Conservation (phyloP, 2,113 vertebrate genomes). For the Rynchops niger region DNA sequence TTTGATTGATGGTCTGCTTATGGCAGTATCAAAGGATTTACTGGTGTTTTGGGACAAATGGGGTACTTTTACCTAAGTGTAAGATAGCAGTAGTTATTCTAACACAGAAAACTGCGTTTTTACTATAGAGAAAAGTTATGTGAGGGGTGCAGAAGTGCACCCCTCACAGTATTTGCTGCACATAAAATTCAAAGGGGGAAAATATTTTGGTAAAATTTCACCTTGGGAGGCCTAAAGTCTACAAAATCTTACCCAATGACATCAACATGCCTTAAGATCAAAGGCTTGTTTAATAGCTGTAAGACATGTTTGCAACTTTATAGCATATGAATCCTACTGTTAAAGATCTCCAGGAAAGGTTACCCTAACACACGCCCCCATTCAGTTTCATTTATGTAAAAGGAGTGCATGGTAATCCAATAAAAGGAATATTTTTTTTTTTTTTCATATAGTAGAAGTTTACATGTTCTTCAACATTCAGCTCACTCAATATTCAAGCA, state of each 20-base stretch:
- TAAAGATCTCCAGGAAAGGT: background rate
- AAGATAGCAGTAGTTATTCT: background rate
- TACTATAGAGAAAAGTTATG: background rate
- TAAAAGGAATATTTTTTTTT: background rate
- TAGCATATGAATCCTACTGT: background rate
- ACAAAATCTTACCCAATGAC: background rate
- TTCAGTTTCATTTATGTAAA: background rate
- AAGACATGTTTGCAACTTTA: background rate
- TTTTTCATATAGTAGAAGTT: background rate
- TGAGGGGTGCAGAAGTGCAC: background rate
- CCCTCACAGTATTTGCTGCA: background rate
- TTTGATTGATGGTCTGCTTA: background rate
- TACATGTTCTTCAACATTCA: background rate
- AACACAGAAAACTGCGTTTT: background rate
- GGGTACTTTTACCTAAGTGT: background rate
- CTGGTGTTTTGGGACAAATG: background rate
- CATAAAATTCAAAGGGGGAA: background rate
- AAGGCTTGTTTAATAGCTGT: background rate
- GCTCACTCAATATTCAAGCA: background rate
- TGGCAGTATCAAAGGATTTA: background rate
- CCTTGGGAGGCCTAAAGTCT: background rate
- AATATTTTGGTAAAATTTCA: background rate
- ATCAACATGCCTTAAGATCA: background rate
- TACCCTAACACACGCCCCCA: background rate
- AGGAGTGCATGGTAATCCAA: background rate